Percentiles rank a stretch among this genome's conserved stretches.
Evolutionary conservation across 2,797 vertebrate genomes (phyloP).

Genomic region (Schizopygopsis malacanthus): DNA sequence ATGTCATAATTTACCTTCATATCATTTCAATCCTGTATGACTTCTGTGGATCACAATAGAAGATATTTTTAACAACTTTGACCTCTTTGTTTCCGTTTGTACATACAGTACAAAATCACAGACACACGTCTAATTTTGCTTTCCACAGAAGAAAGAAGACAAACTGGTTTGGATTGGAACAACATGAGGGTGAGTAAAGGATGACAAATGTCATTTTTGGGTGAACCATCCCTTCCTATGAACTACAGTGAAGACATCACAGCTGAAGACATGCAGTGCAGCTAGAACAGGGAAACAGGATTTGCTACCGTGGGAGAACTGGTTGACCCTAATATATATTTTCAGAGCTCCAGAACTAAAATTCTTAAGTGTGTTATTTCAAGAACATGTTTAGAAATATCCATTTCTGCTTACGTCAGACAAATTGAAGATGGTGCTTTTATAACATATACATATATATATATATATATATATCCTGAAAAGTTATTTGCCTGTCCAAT

Average conservation of each 20-base stretch:
- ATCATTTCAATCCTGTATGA: neutral
- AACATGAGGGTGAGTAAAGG: neutral
- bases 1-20: neutral
- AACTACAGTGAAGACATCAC: neutral
- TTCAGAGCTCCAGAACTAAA: slow-evolving; percentile 7
- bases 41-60: neutral
- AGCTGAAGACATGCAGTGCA: neutral
- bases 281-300: slow-evolving; percentile 8
- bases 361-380: neutral
- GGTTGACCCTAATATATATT: slow-evolving; percentile 22
- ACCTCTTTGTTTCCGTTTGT: neutral
- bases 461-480: neutral
- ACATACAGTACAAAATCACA: neutral
- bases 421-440: neutral
- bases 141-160: neutral
- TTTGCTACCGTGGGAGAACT: slow-evolving; percentile 15
- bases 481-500: neutral
- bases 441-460: neutral
- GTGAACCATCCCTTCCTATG: neutral
- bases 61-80: neutral
- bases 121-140: neutral
- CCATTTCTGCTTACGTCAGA: slow-evolving; percentile 14
- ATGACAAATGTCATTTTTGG: neutral
- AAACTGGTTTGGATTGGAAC: slow-evolving; percentile 9
- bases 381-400: slow-evolving; percentile 7